phyloP scores from a whole-genome alignment of 2,888 invertebrate species.

The Caradrina kadenii region DNA sequence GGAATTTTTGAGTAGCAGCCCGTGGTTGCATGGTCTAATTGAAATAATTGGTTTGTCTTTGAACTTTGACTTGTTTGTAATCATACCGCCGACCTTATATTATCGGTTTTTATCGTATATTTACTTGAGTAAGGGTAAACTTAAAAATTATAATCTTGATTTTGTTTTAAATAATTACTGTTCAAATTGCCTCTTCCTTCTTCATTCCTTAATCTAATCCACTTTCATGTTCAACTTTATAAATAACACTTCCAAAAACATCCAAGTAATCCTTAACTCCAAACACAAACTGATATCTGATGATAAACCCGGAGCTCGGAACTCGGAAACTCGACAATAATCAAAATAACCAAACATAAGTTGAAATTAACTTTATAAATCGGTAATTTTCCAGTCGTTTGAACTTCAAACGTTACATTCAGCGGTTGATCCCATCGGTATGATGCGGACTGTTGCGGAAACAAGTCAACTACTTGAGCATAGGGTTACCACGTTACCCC shows the following conservation, averaged over 20 bases:
- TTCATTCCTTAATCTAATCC: background rate
- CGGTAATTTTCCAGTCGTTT: constrained; percentile 50
- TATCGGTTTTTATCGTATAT: too few relatives aligned
- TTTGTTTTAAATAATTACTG: background rate
- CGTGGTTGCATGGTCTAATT: too few relatives aligned
- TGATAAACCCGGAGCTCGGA: constrained; percentile 15
- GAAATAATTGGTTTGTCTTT: too few relatives aligned
- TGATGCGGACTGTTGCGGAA: constrained; percentile 17
- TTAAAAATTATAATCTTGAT: background rate
- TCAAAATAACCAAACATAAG: constrained; percentile 40
- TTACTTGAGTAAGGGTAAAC: background rate
- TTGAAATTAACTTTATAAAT: constrained; percentile 60
- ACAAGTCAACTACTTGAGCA: background rate
- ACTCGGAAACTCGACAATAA: constrained; percentile 20
- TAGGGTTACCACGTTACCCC: constrained; percentile 3
- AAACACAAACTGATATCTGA: constrained; percentile 24
- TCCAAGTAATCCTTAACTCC: constrained; percentile 1
- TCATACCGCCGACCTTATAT: too few relatives aligned
- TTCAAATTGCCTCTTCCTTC: background rate
- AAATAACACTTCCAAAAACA: constrained; percentile 17
- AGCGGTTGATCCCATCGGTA: constrained; percentile 43
- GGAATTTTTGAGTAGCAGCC: too few relatives aligned
- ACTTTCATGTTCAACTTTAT: constrained; percentile 26
- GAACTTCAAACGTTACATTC: constrained; percentile 31
- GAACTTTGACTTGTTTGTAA: too few relatives aligned